Base-by-base conservation (phyloP, 2,888 invertebrate genomes). In the Neuroscelio doddi region DNA sequence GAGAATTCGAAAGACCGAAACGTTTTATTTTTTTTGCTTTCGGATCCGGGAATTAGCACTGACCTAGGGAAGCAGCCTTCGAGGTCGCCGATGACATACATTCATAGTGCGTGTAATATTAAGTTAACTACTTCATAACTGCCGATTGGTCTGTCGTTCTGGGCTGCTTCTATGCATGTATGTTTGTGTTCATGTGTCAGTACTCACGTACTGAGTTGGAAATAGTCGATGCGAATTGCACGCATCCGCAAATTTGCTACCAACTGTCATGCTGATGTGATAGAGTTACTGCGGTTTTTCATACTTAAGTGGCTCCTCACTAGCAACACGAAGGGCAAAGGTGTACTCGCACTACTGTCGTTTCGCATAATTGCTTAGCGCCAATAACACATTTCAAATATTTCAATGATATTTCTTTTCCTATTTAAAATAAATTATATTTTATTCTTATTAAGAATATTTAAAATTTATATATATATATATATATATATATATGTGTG, bases 221-320 rank as follows among this genome's bases (percentile, higher is more conserved):
- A 52, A 53, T 49, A 57, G 62, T 59, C 77, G 76, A 79, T 77
- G 79, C 79, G 82, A 83, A 83, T 83, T 83, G 82, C 79, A 79
- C 70, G 80, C 83, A 83, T 83, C 83, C 83, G 83, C 83, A 82
- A 81, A 81, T 83, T 83, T 82, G 74, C 80, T 77, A 75, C 79
- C 81, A 81, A 80, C 80, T 77, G 80, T 72, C 79, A 81, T 76
- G 80, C 77, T 79, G 80, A 78, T 78, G 80, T 80, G 75, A 80
- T 76, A 76, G 78, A 80, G 75, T 80, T 79, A 77, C 80, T 58
- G 26, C 64, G 59, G 41, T 64, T 69, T 64, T 66, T 64, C 61
- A 38, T 44, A 47, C 64, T 27, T 41, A 30, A 57, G 46, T 39
- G 49, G 27, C 21, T 21, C 21, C 21, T 21, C 21, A 5, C 21